A percentile compares a stretch with the other conserved stretches of the same genome.
Evolutionary conservation across 2,113 vertebrate species (phyloP).

Genomic region (Misgurnus anguillicaudatus): DNA sequence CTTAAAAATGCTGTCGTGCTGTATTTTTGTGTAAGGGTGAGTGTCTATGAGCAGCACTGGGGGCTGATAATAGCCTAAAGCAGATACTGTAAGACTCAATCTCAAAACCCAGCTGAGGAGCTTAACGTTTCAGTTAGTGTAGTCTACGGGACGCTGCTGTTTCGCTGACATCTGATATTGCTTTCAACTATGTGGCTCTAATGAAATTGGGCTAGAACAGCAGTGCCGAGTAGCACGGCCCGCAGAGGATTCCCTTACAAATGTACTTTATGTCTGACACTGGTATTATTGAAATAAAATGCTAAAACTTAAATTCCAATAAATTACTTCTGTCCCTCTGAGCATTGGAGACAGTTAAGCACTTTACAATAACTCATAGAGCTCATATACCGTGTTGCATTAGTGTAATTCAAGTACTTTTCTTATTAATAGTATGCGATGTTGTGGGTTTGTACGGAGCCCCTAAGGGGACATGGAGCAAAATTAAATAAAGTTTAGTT

Average conservation of each 20-base stretch:
- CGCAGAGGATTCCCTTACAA: conserved; percentile 23
- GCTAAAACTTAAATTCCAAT: background rate
- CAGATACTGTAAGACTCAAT: conserved; percentile 37
- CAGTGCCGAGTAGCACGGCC: conserved; percentile 14
- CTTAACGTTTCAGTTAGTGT: conserved; percentile 27
- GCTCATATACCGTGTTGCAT: no score
- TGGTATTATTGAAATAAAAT: conserved; percentile 40
- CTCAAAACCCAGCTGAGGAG: conserved; percentile 32
- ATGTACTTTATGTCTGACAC: conserved; percentile 41
- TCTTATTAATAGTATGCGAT: background rate
- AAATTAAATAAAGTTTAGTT: no score
- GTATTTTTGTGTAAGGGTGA: conserved; percentile 21
- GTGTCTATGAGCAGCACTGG: conserved; percentile 17
- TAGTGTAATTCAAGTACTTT: no score
- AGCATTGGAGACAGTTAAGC: background rate
- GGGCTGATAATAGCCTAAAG: conserved; percentile 40
- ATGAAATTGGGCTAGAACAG: conserved; percentile 37
- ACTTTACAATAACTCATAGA: background rate
- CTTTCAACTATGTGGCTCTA: conserved; percentile 34
- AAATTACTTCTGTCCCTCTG: background rate
- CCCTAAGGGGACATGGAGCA: no score
- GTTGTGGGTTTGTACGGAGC: no score
- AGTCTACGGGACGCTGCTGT: conserved; percentile 20
- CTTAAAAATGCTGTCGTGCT: conserved; percentile 4
- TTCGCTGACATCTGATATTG: conserved; percentile 46